Conservation (phyloP, 2,797 vertebrate genomes). For the Yasuhikotakia modesta region DNA sequence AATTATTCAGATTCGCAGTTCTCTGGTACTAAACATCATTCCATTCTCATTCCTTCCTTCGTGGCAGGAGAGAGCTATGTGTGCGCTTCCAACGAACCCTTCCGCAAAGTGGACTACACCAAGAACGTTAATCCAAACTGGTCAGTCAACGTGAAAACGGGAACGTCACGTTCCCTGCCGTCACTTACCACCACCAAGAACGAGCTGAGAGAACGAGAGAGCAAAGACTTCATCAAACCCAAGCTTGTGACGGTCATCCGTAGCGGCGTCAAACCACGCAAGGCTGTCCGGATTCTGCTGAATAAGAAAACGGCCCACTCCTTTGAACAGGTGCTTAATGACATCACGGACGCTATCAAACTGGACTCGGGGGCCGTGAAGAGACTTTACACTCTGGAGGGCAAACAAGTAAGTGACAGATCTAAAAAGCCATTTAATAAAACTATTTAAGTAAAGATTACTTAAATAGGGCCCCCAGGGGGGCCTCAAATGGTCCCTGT, state of each 20-base stretch:
- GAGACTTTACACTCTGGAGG: conserved; percentile 93
- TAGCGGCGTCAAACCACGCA: conserved; percentile 94
- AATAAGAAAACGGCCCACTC: conserved; percentile 99
- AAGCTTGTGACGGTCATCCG: conserved; percentile 97
- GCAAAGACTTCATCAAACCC: conserved; percentile 96
- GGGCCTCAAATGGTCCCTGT: neutral
- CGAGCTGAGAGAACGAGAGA: conserved; percentile 80
- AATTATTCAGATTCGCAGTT: neutral
- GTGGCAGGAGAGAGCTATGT: conserved; percentile 93
- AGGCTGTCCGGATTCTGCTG: conserved; percentile 93
- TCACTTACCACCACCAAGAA: conserved; percentile 78
- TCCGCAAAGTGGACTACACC: conserved; percentile 91
- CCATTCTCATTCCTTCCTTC: neutral
- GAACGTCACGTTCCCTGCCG: conserved; percentile 81
- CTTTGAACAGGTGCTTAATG: conserved; percentile 95
- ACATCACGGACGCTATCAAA: conserved; percentile 98
- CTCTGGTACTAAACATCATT: neutral
- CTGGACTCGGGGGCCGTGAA: conserved; percentile 94
- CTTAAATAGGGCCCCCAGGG: neutral
- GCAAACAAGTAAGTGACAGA: conserved; percentile 87
- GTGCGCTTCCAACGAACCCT: conserved; percentile 95
- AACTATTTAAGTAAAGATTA: neutral
- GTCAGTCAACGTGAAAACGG: conserved; percentile 88
- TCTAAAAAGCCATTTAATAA: conserved; percentile 19
- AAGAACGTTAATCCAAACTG: conserved; percentile 97